Base-by-base conservation (phyloP, 2,113 vertebrate species). In the Nannobrachium achirus region DNA sequence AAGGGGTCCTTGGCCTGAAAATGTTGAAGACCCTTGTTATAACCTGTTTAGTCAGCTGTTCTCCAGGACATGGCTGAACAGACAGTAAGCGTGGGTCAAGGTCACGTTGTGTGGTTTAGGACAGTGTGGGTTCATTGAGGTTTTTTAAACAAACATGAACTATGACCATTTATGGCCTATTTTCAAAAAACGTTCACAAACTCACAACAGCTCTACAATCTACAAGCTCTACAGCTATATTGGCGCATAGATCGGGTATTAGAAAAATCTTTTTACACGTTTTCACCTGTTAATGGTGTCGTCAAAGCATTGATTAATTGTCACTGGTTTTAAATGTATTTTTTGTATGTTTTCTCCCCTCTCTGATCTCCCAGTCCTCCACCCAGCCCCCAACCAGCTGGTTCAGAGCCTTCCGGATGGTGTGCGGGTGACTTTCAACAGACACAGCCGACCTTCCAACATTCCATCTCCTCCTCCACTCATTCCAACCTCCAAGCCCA, bases 401-500 rank as follows among this genome's bases (percentile, higher is more conserved):
- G 93, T 95, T 81, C 94, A 94, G 60, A 94, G 90, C 51, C 91
- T 96, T 67, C 88, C 94, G 0, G 98, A 99, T 84, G 96, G 94
- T 69, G 94, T 95, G 65, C 94, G 97, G 1, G 92, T 98, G 73
- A 90, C 96, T 0, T 96, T 96, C 56, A 94, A 93, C 49, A 93
- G 97, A 75, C 94, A 95, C 79, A 96, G 95, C 65, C 91, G 96
- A 76, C 96, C 96, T 40, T 72, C 91, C 65, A 94, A 93, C 91
- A 94, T 94, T 93, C 93, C 93, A 49, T 93, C 93, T 44, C 98
- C 98, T 1, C 98, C 98, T 49, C 98, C 98, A 0, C 97, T 99
- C 89, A 99, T 99, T 91, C 97, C 97, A n/a, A 99, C 97, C 33
- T 95, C 95, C 83, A 99, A 99, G 91, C 96, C 94, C 65, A 93